A percentile compares a stretch with the other conserved stretches of the same genome.
These are phyloP conservation scores for Erythrocebus patas DNA, from an alignment of 2,113 vertebrate species.

Conservation along the genomic window DNA sequence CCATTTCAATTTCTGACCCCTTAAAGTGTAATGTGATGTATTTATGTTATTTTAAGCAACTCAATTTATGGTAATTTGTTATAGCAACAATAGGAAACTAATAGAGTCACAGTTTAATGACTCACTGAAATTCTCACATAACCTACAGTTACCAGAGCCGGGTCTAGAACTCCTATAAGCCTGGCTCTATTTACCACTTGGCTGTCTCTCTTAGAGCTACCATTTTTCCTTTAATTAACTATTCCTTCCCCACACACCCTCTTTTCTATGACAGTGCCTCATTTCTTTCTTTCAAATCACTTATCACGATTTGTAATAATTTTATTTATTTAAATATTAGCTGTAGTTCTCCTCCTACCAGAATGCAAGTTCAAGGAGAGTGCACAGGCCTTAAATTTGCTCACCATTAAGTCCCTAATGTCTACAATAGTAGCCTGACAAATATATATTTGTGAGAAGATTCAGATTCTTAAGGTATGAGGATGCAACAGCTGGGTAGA, in stretches of 20 bases:
- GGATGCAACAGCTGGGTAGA: background rate
- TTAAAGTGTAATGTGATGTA: background rate
- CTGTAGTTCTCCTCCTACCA: background rate
- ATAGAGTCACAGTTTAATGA: background rate
- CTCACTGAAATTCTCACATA: background rate
- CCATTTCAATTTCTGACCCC: background rate
- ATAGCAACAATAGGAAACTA: background rate
- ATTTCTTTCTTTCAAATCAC: background rate
- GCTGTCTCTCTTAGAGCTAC: background rate
- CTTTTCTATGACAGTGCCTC: background rate
- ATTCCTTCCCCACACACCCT: background rate
- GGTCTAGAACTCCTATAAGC: background rate
- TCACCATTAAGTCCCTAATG: background rate
- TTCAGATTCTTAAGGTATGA: background rate
- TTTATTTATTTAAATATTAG: background rate
- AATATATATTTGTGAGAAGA: background rate
- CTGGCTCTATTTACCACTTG: background rate
- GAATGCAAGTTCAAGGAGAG: background rate
- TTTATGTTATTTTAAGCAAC: background rate
- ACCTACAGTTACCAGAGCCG: background rate
- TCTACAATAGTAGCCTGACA: background rate
- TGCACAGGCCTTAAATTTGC: background rate
- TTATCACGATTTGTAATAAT: background rate
- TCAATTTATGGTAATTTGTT: background rate
- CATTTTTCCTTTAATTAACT: background rate